These are phyloP conservation scores for Hesperophylax magnus DNA, from an alignment of 1,140 invertebrate species.

Conservation along the genomic window DNA sequence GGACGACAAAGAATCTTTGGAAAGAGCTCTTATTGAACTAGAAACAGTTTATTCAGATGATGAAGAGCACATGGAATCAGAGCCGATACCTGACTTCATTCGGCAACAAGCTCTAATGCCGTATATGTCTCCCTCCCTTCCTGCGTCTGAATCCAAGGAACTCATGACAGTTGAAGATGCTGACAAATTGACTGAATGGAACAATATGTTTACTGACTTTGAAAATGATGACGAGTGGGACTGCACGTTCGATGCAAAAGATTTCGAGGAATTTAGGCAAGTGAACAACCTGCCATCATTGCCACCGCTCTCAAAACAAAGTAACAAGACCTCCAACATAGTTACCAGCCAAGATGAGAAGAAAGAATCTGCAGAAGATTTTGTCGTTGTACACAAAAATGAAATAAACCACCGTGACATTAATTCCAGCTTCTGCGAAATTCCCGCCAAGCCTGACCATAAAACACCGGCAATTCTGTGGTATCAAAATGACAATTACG, in stretches of 20 bases:
- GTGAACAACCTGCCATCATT: neutral
- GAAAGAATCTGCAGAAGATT: neutral
- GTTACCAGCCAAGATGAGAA: neutral
- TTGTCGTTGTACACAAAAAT: neutral
- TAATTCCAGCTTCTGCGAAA: neutral
- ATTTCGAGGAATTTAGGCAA: neutral
- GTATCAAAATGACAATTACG: slow-evolving; percentile 33
- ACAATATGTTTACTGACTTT: slow-evolving; percentile 1
- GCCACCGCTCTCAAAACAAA: neutral
- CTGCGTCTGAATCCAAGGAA: neutral
- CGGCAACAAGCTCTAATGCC: neutral
- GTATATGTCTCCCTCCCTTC: neutral
- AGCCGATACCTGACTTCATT: slow-evolving; percentile 28
- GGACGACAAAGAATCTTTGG: slow-evolving; percentile 32
- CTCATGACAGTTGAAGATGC: neutral
- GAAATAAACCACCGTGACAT: neutral
- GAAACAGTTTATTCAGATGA: slow-evolving; percentile 2
- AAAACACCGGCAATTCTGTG: slow-evolving; percentile 31
- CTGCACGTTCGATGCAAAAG: neutral
- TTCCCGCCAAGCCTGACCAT: neutral
- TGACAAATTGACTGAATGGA: neutral
- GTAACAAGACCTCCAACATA: neutral
- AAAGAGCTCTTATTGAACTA: slow-evolving; percentile 6
- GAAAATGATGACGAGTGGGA: slow-evolving; percentile 22
- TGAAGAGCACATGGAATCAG: neutral